These are phyloP conservation scores for Spatulosminthurus flaviceps DNA, from an alignment of 2,888 invertebrate genomes.

Conservation along the genomic window DNA sequence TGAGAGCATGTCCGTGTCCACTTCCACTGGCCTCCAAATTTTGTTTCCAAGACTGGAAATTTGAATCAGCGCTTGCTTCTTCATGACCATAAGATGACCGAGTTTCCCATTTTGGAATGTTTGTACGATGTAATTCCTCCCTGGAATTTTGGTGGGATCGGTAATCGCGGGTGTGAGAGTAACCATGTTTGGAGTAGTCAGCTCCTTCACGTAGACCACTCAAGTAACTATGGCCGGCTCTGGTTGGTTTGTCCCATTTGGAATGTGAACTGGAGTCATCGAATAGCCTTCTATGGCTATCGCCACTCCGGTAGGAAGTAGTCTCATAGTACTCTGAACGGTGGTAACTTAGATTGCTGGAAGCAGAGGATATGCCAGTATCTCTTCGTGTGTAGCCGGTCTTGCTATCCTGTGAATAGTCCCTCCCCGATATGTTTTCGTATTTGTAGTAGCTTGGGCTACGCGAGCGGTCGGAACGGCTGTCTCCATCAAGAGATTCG, in stretches of 20 bases:
- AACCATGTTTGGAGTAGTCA: background rate
- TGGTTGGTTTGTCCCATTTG: slow-evolving; percentile 11
- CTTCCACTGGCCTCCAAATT: background rate
- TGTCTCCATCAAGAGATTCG: background rate
- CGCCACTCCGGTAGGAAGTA: background rate
- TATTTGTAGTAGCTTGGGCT: background rate
- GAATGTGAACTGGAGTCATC: slow-evolving; percentile 30
- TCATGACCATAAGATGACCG: slow-evolving; percentile 24
- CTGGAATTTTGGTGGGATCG: background rate
- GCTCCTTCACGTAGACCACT: background rate
- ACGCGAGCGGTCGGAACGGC: background rate
- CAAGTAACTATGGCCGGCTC: background rate
- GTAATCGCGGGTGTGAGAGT: background rate
- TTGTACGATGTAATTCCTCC: background rate
- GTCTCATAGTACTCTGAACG: background rate
- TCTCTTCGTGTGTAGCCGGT: background rate
- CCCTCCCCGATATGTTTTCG: background rate
- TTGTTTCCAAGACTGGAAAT: background rate
- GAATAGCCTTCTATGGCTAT: background rate
- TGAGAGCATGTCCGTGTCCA: slow-evolving; percentile 32
- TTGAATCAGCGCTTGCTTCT: slow-evolving; percentile 33
- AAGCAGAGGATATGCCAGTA: background rate
- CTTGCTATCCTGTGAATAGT: background rate
- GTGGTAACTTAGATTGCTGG: background rate
- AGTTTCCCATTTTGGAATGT: slow-evolving; percentile 35